Evolutionary conservation across 2,113 vertebrate species (phyloP).

Genomic region (Ciconia stormi): DNA sequence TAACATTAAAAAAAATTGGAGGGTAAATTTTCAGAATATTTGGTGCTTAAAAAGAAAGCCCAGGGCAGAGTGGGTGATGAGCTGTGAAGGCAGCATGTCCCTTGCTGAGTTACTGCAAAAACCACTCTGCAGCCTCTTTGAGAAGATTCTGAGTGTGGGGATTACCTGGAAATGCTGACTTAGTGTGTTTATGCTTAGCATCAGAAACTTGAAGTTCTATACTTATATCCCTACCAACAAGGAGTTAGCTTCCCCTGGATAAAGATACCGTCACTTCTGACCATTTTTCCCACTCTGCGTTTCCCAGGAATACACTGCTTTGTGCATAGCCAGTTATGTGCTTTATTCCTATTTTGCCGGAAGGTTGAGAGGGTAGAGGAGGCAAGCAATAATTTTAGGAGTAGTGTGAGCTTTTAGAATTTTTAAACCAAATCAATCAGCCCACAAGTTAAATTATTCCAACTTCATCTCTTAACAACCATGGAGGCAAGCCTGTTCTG

Average conservation of each 20-base stretch:
- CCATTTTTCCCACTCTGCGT: not conserved
- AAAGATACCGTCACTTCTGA: not conserved
- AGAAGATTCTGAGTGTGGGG: not conserved
- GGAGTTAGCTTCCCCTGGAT: not conserved
- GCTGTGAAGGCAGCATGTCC: not conserved
- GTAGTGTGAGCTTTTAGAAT: not conserved
- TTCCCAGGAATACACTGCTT: not conserved
- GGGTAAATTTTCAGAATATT: not conserved
- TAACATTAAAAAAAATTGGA: not conserved
- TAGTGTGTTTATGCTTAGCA: not conserved
- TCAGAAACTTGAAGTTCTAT: not conserved
- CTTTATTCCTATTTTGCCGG: not conserved
- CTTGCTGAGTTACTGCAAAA: not conserved
- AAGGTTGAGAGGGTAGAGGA: not conserved
- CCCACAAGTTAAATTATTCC: not conserved
- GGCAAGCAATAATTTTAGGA: not conserved
- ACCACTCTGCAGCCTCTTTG: not conserved
- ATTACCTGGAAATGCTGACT: not conserved
- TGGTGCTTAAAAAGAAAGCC: not conserved
- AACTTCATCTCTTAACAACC: not conserved
- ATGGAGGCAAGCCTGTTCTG: not conserved
- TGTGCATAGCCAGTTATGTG: not conserved
- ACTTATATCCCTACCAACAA: not conserved
- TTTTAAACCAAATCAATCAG: not conserved
- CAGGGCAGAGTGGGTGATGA: not conserved